Conservation (phyloP, 53 echinoderm and acorn worm species). For the Apostichopus leukothele region DNA sequence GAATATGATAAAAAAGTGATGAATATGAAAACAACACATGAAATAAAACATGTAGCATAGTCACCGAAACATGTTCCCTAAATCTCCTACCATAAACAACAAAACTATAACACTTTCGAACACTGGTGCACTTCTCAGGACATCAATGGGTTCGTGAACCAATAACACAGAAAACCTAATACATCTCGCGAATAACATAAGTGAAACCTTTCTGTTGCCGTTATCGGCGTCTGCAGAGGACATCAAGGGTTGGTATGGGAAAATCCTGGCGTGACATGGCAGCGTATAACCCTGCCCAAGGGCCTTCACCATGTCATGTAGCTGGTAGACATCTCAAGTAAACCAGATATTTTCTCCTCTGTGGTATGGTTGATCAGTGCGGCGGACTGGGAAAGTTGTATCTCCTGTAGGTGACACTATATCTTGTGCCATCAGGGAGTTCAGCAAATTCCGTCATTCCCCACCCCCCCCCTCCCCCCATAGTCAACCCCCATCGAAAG, state of each 20-base stretch:
- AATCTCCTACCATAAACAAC: too few relatives aligned
- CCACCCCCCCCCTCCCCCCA: too few relatives aligned
- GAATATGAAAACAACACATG: too few relatives aligned
- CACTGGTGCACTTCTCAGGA: too few relatives aligned
- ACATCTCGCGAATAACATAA: too few relatives aligned
- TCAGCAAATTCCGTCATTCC: background rate
- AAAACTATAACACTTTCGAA: too few relatives aligned
- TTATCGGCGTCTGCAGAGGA: background rate
- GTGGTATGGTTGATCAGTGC: background rate
- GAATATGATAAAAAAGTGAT: too few relatives aligned
- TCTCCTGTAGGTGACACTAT: background rate
- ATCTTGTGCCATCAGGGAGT: background rate
- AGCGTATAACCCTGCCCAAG: background rate
- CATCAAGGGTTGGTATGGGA: background rate
- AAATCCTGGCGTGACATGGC: background rate
- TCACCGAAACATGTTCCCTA: too few relatives aligned
- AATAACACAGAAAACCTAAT: too few relatives aligned
- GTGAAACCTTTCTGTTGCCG: background rate
- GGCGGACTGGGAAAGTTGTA: background rate
- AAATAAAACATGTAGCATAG: too few relatives aligned
- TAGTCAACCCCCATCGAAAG: background rate
- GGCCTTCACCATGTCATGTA: conserved; percentile 7
- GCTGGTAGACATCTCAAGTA: background rate
- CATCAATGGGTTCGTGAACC: too few relatives aligned
- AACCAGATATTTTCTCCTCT: background rate